Conservation (phyloP, 2,113 vertebrate species). For the Zingel zingel region DNA sequence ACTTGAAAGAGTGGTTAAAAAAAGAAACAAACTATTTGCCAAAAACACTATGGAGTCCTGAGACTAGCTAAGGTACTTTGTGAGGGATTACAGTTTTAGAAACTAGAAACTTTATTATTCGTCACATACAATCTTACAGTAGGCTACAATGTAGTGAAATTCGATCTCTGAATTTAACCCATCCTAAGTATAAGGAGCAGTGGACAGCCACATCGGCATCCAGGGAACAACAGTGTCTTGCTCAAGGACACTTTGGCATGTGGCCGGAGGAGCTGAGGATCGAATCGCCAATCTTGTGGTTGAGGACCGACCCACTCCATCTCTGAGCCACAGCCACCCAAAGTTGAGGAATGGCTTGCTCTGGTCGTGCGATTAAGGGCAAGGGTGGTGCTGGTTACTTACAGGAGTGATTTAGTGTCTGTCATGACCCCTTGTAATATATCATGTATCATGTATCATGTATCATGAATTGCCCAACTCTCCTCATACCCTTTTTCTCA, state of each 20-base stretch:
- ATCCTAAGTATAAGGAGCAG: too few species aligned
- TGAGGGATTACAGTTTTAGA: neutral
- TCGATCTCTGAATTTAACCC: too few species aligned
- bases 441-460: conserved; percentile 15
- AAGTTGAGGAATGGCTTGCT: neutral
- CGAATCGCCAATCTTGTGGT: too few species aligned
- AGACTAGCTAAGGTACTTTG: neutral
- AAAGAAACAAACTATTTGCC: neutral
- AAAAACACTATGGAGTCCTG: neutral
- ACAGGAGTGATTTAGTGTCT: conserved; percentile 34
- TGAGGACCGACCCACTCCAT: too few species aligned
- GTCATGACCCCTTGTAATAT: conserved; percentile 36
- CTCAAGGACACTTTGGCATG: too few species aligned
- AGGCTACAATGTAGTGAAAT: too few species aligned
- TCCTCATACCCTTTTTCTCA: conserved; percentile 44
- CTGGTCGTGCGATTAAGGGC: neutral
- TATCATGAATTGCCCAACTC: conserved; percentile 11
- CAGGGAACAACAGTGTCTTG: too few species aligned
- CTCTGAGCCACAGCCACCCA: too few species aligned
- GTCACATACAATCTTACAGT: too few species aligned
- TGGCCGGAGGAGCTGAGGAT: too few species aligned
- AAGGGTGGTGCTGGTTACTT: neutral
- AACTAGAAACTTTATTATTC: too few species aligned
- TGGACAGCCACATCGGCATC: too few species aligned
- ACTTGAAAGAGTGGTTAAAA: neutral